Base-by-base conservation (phyloP, 2,888 invertebrate species). In the Leptothorax acervorum region DNA sequence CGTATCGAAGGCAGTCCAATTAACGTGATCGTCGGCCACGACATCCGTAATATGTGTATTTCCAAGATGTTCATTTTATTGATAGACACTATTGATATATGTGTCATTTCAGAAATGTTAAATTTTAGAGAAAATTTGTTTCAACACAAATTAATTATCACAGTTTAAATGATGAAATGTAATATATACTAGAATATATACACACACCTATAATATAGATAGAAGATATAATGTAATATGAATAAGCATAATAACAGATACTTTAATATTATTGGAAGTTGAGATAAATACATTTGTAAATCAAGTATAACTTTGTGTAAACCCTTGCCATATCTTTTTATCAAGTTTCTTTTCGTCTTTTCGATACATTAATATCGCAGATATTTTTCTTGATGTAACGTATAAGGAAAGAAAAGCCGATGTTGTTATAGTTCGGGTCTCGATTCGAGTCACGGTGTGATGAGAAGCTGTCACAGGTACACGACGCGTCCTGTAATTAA, bases 401-500 rank as follows among this genome's bases (percentile, higher is more conserved):
- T 31, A n/a, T 48, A 65, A 63, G 4, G 28, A 45, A 18, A 51
- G 35, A 51, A 65, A 35, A 39, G 15, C 1, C 18, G 48, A 28
- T 15, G 45, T 57, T 15, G 45, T 57, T 57, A 23, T 73, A 15
- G n/a, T 23, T 11, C 8, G n/a, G 3, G n/a, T 4, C n/a, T 18
- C 4, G 48, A 73, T 83, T 83, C 63, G 71, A 88, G 57, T 73
- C 57, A 45, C 75, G 84, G 48, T 75, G 88, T 82, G 89, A 89
- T 89, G 88, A 84, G 85, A 45, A 74, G 74, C 57, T 82, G 74
- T 75, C 65, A 53, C 63, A 76, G 74, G 83, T 85, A 85, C 74
- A 60, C 35, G 78, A 82, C 79, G 79, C 86, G 89, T 75, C 86
- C 85, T 89, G 87, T 90, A 91, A 91, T 91, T 91, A 91, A 91